phyloP scores from a whole-genome alignment of 2,797 vertebrate genomes.

The Hemitrygon akajei region DNA sequence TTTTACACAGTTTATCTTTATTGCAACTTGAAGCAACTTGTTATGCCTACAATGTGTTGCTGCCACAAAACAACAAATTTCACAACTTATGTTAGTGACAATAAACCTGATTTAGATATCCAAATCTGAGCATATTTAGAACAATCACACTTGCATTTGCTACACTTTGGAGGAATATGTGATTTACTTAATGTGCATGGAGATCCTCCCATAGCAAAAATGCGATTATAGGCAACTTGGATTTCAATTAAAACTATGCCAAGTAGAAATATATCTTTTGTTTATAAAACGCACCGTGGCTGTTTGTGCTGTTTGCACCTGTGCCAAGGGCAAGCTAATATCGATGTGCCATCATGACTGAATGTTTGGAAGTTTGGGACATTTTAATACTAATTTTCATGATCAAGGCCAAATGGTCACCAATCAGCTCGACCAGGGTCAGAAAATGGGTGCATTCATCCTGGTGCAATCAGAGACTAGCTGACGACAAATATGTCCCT shows the following conservation, averaged over 20 bases:
- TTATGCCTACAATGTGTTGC: too few relatives aligned
- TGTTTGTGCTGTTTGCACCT: not conserved
- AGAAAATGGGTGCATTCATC: constrained; percentile 19
- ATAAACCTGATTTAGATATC: not conserved
- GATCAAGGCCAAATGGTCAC: constrained; percentile 23
- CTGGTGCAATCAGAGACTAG: not conserved
- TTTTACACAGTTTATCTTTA: too few relatives aligned
- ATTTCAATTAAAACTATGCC: not conserved
- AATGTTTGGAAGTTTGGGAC: constrained; percentile 3
- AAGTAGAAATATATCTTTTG: not conserved
- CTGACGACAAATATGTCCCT: constrained; percentile 16
- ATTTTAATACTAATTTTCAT: constrained; percentile 14
- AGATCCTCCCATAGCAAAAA: not conserved
- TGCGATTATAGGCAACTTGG: not conserved
- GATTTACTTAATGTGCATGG: not conserved
- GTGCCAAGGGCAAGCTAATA: not conserved
- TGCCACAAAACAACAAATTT: too few relatives aligned
- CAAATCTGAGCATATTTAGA: too few relatives aligned
- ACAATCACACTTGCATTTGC: not conserved
- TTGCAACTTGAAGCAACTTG: too few relatives aligned
- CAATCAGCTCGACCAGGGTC: not conserved
- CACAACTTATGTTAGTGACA: too few relatives aligned
- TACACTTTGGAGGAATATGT: not conserved
- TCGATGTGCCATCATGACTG: not conserved
- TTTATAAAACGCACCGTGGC: not conserved